Conservation (phyloP, 2,797 vertebrate genomes). For the Thalassophryne amazonica region DNA sequence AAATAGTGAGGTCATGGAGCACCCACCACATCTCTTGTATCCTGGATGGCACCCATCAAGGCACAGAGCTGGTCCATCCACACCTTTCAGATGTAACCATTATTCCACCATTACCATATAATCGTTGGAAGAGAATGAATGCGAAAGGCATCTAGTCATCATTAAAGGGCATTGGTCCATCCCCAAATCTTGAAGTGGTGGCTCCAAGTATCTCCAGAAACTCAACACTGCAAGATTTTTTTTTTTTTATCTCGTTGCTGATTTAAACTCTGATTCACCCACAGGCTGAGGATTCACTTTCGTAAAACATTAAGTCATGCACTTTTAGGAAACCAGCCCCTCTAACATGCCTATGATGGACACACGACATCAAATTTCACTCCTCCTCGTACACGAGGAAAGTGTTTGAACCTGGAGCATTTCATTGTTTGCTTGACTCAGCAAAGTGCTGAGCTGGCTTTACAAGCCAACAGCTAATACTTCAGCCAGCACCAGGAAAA, state of each 20-base stretch:
- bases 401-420: slow-evolving; percentile 35
- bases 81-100: too few relatives aligned
- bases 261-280: slow-evolving; percentile 22
- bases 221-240: slow-evolving; percentile 9
- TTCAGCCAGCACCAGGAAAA: too few relatives aligned
- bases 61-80: too few relatives aligned
- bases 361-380: slow-evolving; percentile 42
- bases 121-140: too few relatives aligned
- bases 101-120: too few relatives aligned
- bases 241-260: slow-evolving; percentile 21
- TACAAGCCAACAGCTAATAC: slow-evolving; percentile 36
- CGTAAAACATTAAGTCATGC: slow-evolving; percentile 47
- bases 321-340: slow-evolving; percentile 41
- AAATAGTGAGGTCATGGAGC: too few relatives aligned
- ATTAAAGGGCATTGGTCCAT: too few relatives aligned
- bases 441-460: slow-evolving; percentile 13
- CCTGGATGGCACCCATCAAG: too few relatives aligned
- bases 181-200: not conserved
- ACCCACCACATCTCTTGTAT: too few relatives aligned
- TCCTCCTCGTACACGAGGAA: slow-evolving; percentile 33
- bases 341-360: slow-evolving; percentile 44
- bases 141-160: too few relatives aligned
- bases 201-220: slow-evolving; percentile 2
- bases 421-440: slow-evolving; percentile 42
- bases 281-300: slow-evolving; percentile 21